Base-by-base conservation (phyloP, 2,888 invertebrate genomes). In the Eilema griseolum region DNA sequence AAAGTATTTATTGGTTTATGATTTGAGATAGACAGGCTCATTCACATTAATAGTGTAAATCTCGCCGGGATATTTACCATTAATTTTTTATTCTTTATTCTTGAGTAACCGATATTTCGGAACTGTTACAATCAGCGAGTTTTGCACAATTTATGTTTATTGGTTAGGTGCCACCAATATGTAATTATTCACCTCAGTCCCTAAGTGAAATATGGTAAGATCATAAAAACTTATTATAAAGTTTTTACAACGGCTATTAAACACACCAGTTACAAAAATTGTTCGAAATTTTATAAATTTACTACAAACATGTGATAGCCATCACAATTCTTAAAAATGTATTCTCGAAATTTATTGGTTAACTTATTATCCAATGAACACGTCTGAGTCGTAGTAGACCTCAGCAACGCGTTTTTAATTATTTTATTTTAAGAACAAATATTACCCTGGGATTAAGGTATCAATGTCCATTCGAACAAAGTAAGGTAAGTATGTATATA, bases 211-310 rank as follows among this genome's bases (percentile, higher is more conserved):
- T 72, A 73, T 72, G 67, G 37, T 75, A 61, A 57, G 52, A 69
- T 66, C 66, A 67, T 74, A 63, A 77, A 78, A 80, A 75, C 56
- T 71, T 70, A 70, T 70, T 61, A 71, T 68, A 72, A 79, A 76
- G 61, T 75, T 80, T 71, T 74, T 73, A 75, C 75, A 74, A 72
- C 70, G 31, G 31, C 71, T 41, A 65, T 81, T 73, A 76, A 71
- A 69, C 71, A 67, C 80, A 81, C 79, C 76, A 74, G 75, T 37
- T 70, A 46, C 71, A 37, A 66, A 52, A 74, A 78, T 65, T 74
- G 69, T 66, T 68, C 70, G 24, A 73, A 71, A 73, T 75, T 20
- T 41, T 71, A 69, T 56, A 56, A 37, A 72, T 75, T 63, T 37
- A 52, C 4, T 46, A 4, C 41, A 20, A 20, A 24, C 59, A 59